Base-by-base conservation (phyloP, 1,140 invertebrate genomes). In the Acromyrmex heyeri region DNA sequence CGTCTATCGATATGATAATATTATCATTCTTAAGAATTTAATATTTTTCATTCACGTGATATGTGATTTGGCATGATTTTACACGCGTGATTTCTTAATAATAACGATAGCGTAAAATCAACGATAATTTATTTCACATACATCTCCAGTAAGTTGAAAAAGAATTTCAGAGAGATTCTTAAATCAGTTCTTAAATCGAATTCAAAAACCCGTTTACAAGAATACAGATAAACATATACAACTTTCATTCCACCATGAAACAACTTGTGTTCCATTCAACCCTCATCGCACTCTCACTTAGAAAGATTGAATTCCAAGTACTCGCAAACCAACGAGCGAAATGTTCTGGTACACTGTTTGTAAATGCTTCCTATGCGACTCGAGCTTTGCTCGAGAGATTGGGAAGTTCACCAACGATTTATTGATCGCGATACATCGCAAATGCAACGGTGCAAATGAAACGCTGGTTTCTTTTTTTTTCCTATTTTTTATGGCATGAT, bases 321-420 rank as follows among this genome's bases (percentile, higher is more conserved):
- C 57, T 55, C 61, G 73, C 65, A n/a, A 21, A 70, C 64, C 55
- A 86, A 67, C 34, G 69, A 87, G 48, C 87, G 55, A 82, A 69
- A 87, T 50, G 61, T 69, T 62, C 64, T n/a, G 44, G n/a, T 55
- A 72, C 53, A 59, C 48, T 57, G 79, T 69, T 87, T 70, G 83
- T 62, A 77, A 73, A 48, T 75, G 72, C 18, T 76, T 78, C 59
- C 27, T 72, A 57, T 38, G 55, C 30, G n/a, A 75, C 55, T 12
- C 61, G 57, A 67, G 73, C 50, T 77, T 65, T 55, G 72, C 59
- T 10, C 73, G 69, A 57, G 38, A 57, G 86, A 85, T 89, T 70
- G 78, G 50, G 77, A 72, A 70, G 48, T 87, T 90, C 79, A 82
- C 73, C 85, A 59, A 83, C 88, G 79, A 90, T 90, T 90, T 90